phyloP scores from a whole-genome alignment of 1,140 invertebrate genomes.

The Eurosta solidaginis region DNA sequence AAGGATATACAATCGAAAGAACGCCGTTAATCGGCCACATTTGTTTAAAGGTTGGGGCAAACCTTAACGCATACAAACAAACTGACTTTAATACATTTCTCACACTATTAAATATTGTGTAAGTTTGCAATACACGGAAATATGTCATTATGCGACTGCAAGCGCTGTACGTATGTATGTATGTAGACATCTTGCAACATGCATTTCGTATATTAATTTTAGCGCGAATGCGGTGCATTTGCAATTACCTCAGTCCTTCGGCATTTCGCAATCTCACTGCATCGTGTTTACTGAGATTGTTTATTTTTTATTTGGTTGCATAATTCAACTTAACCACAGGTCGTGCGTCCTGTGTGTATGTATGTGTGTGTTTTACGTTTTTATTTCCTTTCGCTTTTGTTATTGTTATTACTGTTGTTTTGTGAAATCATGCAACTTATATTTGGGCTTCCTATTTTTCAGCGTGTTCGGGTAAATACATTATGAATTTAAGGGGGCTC shows the following conservation, averaged over 20 bases:
- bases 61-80: neutral
- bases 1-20: neutral
- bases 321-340: conserved; percentile 11
- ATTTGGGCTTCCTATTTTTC: neutral
- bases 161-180: neutral
- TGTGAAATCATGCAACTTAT: conserved; percentile 10
- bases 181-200: neutral
- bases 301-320: neutral
- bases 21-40: conserved; percentile 8
- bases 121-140: too few species aligned
- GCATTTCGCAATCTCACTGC: neutral
- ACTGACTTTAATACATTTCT: too few species aligned
- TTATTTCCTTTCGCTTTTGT: neutral
- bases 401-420: neutral
- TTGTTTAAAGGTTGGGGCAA: neutral
- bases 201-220: neutral
- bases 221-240: neutral
- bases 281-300: neutral
- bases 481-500: too few species aligned
- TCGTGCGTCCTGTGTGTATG: neutral
- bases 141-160: neutral
- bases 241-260: neutral
- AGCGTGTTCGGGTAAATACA: too few species aligned
- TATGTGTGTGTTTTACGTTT: neutral
- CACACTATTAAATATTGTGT: too few species aligned